Conservation (phyloP, 2,113 vertebrate genomes). For the Lophius piscatorius region DNA sequence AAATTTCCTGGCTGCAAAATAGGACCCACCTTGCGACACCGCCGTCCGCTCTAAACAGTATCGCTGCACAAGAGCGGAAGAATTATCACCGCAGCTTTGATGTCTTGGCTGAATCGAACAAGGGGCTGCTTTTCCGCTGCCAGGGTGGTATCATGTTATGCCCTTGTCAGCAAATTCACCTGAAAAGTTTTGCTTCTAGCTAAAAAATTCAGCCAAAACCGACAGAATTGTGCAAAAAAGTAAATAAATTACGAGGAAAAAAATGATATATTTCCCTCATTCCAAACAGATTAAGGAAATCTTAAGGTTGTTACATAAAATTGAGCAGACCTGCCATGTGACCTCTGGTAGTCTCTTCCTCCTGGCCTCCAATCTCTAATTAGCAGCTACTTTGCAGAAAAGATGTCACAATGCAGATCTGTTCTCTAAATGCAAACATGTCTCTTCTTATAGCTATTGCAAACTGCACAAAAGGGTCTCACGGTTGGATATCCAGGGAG, state of each 20-base stretch:
- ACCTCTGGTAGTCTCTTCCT: not conserved
- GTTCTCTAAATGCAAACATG: not conserved
- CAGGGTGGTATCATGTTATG: constrained; percentile 22
- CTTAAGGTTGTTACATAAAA: too few species aligned
- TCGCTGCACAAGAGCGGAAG: too few species aligned
- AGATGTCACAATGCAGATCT: constrained; percentile 33
- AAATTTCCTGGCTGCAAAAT: constrained; percentile 57
- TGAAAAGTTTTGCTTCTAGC: not conserved
- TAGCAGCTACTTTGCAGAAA: constrained; percentile 42
- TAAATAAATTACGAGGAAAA: too few species aligned
- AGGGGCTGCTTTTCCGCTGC: not conserved
- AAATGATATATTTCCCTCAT: too few species aligned
- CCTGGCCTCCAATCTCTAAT: constrained; percentile 47
- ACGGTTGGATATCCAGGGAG: too few species aligned
- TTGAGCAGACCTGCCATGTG: constrained; percentile 19
- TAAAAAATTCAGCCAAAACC: not conserved
- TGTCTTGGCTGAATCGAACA: constrained; percentile 21
- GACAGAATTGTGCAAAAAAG: not conserved
- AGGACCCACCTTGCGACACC: not conserved
- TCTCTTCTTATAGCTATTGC: not conserved
- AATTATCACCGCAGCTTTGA: constrained; percentile 50
- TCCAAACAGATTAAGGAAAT: too few species aligned
- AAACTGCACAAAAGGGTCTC: not conserved
- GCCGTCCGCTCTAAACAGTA: not conserved
- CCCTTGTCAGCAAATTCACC: constrained; percentile 27